A percentile compares a stretch with the other conserved stretches of the same genome.
These are phyloP conservation scores for Eulemur rufifrons DNA, from an alignment of 2,113 vertebrate genomes.

Conservation along the genomic window DNA sequence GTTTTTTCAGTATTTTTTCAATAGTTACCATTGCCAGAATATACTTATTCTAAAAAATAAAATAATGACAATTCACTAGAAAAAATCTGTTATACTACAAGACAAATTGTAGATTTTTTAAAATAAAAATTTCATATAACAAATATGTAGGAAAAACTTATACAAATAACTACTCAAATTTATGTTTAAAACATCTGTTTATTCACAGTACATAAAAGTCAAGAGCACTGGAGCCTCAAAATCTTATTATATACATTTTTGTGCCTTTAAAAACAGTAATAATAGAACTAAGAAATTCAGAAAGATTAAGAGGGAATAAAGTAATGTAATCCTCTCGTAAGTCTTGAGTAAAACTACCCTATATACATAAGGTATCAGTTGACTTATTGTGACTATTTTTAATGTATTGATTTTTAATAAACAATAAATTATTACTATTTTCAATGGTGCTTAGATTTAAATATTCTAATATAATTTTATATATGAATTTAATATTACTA, in stretches of 20 bases:
- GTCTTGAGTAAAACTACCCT: neutral
- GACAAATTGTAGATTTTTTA: neutral
- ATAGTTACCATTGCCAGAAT: neutral
- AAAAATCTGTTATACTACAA: neutral
- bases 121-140: neutral
- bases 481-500: neutral
- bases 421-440: conserved; percentile 10
- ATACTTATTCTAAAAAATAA: neutral
- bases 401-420: conserved; percentile 21
- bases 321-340: neutral
- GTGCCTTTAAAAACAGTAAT: neutral
- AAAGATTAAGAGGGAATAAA: neutral
- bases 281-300: neutral
- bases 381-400: neutral
- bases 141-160: neutral
- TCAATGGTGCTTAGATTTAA: conserved; percentile 7
- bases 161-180: neutral
- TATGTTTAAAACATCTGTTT: neutral
- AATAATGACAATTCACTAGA: neutral
- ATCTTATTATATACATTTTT: neutral
- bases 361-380: neutral
- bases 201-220: neutral
- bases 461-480: neutral
- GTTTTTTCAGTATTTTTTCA: neutral
- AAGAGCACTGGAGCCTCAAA: neutral